Base-by-base conservation (phyloP, 2,888 invertebrate genomes). In the Mimachlamys varia region DNA sequence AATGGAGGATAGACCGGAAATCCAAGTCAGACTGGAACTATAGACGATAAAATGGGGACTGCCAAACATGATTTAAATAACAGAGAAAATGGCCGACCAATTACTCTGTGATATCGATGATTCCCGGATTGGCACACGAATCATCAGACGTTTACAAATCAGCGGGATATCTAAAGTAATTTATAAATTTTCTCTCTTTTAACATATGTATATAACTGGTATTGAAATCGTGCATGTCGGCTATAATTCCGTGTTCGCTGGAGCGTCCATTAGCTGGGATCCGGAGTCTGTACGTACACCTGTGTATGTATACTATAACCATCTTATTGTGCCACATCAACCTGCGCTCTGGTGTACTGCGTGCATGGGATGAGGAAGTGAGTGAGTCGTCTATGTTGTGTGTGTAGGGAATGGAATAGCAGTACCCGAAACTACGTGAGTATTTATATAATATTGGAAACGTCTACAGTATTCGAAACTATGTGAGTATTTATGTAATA, bases 61-160 rank as follows among this genome's bases (percentile, higher is more conserved):
- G 76, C 76, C 76, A 76, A 76, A 76, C 76, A 0, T 76, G 76
- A 76, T 76, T 76, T 27, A 76, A 27, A 27, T 76, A 27, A 76
- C 76, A 76, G 76, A 33, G 76, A 76, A 76, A 76, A 76, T 76
- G 76, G 76, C 33, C 76, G 33, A 76, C 76, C 76, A 76, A 76
- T 76, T 76, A 76, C 33, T 76, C 33, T 76, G 76, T 76, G 76
- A 76, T 76, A 27, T 76, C 76, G 76, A 33, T 76, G 33, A 76
- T 76, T 76, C 33, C 33, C 15, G 22, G 76, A 76, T 76, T 76
- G 76, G 76, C 76, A 76, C 76, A 13, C 76, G 76, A 33, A 76
- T 76, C 76, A 76, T 76, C 76, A 76, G 76, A 76, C 27, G 76
- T 76, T 76, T 76, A 76, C 27, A 27, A 33, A 76, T 0, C 76